Evolutionary conservation across 2,888 invertebrate genomes (phyloP).

Genomic region (Amblyjoppa proteus): DNA sequence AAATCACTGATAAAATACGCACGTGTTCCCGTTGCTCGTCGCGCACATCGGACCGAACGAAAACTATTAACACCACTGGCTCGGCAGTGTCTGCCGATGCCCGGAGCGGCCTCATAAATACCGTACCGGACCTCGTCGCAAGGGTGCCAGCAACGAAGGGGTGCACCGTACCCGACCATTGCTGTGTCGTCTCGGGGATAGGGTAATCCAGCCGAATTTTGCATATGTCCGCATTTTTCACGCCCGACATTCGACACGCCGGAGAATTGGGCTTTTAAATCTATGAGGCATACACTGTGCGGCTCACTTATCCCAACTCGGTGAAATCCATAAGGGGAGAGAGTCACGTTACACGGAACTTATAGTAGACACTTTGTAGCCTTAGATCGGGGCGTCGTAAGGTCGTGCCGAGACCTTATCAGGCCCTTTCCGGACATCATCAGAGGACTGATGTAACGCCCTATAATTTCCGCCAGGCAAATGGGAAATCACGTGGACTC

Average conservation of each 20-base stretch:
- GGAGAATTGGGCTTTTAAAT: conserved; percentile 28
- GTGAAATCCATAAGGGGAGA: background rate
- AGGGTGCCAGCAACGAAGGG: conserved; percentile 62
- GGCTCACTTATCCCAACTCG: conserved; percentile 21
- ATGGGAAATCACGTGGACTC: too few species aligned
- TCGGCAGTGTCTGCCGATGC: conserved; percentile 35
- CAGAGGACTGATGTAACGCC: too few species aligned
- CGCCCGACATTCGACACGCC: conserved; percentile 67
- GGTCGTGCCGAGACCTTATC: too few species aligned
- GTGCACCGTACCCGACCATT: conserved; percentile 19
- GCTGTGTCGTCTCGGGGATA: conserved; percentile 56
- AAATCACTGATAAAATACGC: conserved; percentile 84
- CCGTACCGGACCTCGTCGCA: conserved; percentile 56
- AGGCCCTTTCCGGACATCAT: too few species aligned
- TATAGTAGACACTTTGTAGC: background rate
- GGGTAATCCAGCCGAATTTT: conserved; percentile 72
- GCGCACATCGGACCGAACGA: conserved; percentile 71
- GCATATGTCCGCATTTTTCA: conserved; percentile 79
- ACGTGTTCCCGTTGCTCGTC: conserved; percentile 80
- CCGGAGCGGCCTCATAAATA: conserved; percentile 57
- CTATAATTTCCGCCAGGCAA: too few species aligned
- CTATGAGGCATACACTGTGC: conserved; percentile 2
- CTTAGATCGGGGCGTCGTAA: background rate
- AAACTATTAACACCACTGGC: conserved; percentile 72
- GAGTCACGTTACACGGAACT: too few species aligned